These are phyloP conservation scores for Eucera pruinosa DNA, from an alignment of 2,888 invertebrate genomes.

Conservation along the genomic window DNA sequence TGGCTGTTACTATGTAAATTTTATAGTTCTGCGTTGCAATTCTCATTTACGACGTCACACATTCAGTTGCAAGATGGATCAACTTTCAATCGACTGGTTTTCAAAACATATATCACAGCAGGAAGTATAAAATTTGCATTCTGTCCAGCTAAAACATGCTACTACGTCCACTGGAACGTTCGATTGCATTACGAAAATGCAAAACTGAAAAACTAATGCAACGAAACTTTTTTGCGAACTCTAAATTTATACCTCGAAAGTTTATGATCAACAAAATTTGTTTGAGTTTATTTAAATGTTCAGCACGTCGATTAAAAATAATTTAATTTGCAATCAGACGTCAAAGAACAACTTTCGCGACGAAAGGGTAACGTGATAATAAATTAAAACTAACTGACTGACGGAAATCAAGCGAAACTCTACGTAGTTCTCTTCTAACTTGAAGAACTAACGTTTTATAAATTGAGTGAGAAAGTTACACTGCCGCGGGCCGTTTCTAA, in stretches of 20 bases:
- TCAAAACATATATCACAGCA: too few species aligned
- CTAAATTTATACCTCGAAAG: too few species aligned
- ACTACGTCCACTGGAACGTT: too few species aligned
- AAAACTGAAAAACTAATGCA: too few species aligned
- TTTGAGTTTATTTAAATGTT: not conserved
- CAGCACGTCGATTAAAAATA: not conserved
- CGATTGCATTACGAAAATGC: too few species aligned
- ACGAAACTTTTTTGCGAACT: too few species aligned
- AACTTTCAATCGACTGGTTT: too few species aligned
- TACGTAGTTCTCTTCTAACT: conserved; percentile 13
- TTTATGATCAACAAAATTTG: too few species aligned
- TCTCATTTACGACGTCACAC: not conserved
- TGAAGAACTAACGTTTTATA: conserved; percentile 27
- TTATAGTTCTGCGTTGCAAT: conserved; percentile 2
- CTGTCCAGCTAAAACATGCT: too few species aligned
- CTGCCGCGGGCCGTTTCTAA: conserved; percentile 6
- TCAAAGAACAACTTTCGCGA: conserved; percentile 1
- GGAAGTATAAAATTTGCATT: too few species aligned
- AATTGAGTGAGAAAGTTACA: conserved; percentile 20
- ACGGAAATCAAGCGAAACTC: conserved; percentile 28
- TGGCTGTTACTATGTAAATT: not conserved
- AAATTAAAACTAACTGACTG: conserved; percentile 19
- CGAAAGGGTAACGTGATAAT: conserved; percentile 2
- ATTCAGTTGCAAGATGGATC: not conserved
- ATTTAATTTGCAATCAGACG: not conserved